Evolutionary conservation across 1,140 invertebrate genomes (phyloP).

Genomic region (Drosophila setifemur): DNA sequence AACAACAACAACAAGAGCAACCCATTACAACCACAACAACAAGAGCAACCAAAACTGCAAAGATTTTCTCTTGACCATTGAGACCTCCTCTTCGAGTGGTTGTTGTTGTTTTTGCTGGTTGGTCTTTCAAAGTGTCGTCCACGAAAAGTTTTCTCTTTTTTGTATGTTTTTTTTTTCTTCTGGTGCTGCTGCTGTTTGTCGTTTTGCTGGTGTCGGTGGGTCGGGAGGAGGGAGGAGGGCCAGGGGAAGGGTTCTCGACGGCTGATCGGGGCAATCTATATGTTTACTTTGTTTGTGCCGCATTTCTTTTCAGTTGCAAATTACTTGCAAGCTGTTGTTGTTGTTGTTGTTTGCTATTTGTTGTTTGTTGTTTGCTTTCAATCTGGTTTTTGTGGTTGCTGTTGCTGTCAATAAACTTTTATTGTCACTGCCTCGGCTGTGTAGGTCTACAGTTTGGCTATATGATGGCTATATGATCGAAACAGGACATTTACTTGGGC

Average conservation of each 20-base stretch:
- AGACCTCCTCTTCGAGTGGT: constrained; percentile 31
- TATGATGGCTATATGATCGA: background rate
- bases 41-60: constrained; percentile 7
- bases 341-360: constrained; percentile 31
- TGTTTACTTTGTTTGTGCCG: constrained; percentile 46
- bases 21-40: background rate
- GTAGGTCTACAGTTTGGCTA: background rate
- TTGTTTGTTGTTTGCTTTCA: constrained; percentile 41
- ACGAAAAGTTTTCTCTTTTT: constrained; percentile 73
- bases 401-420: constrained; percentile 64
- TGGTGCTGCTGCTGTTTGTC: constrained; percentile 7
- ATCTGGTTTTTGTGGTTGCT: constrained; percentile 56
- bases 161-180: constrained; percentile 1
- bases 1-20: background rate
- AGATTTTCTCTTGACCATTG: constrained; percentile 46
- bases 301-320: constrained; percentile 76
- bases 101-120: constrained; percentile 6
- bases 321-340: constrained; percentile 67
- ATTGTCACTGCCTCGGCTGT: constrained; percentile 10
- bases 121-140: constrained; percentile 63
- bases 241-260: background rate
- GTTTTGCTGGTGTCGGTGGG: too few relatives aligned
- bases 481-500: constrained; percentile 25
- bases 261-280: constrained; percentile 40
- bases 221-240: too few relatives aligned